A percentile compares a stretch with the other conserved stretches of the same genome.
Conservation (phyloP, 2,113 vertebrate genomes). For the Ammospiza nelsoni region DNA sequence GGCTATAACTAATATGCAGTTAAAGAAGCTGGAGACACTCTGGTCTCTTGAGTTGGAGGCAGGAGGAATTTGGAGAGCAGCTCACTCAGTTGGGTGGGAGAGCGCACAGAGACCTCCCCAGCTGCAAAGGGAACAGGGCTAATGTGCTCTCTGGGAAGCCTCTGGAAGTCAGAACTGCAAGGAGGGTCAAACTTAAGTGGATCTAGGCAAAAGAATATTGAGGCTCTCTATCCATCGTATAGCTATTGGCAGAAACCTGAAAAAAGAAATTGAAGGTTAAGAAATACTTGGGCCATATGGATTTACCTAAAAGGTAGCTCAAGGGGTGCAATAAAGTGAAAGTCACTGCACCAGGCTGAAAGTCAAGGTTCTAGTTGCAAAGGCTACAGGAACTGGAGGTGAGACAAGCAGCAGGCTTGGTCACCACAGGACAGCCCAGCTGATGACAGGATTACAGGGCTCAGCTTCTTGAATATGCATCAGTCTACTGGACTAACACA, state of each 20-base stretch:
- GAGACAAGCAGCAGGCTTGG: neutral
- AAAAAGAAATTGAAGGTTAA: neutral
- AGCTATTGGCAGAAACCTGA: neutral
- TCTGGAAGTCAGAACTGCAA: neutral
- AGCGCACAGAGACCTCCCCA: neutral
- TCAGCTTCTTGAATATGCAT: neutral
- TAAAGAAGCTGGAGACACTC: neutral
- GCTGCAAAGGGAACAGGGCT: neutral
- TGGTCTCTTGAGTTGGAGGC: neutral
- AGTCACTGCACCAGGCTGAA: neutral
- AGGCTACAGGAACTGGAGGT: neutral
- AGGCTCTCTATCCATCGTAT: neutral
- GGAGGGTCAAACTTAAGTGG: neutral
- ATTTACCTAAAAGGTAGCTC: neutral
- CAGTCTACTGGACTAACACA: neutral
- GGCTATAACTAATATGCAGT: slow-evolving; percentile 23
- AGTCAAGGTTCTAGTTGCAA: neutral
- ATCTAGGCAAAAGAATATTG: neutral
- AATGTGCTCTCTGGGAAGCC: neutral
- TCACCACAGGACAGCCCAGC: neutral
- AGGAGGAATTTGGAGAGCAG: neutral
- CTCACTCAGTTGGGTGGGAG: neutral
- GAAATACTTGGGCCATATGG: neutral
- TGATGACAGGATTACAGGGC: neutral
- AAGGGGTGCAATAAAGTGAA: neutral